Base-by-base conservation (phyloP, 2,797 vertebrate species). In the Limnodromus scolopaceus region DNA sequence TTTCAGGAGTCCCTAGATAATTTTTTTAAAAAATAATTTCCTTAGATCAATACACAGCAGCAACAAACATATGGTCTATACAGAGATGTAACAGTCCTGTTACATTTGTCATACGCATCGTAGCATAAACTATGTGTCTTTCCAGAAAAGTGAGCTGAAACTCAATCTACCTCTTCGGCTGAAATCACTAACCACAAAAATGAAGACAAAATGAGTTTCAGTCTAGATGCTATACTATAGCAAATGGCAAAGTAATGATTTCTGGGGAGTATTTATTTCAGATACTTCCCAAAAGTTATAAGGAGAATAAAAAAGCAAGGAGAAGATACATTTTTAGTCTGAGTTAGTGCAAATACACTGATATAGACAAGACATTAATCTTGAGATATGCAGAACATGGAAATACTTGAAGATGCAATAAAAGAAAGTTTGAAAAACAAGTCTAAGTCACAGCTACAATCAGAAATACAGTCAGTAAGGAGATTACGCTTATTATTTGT, bases 121-220 rank as follows among this genome's bases (percentile, higher is more conserved):
- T 71, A 75, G 74, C 4, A 43, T 63, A 86, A 58, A 22, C 30
- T 72, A 16, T 15, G 39, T 64, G 16, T 68, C 41, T 46, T 41
- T 53, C 63, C 78, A 86, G 51, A 83, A 92, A 39, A 41, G 13
- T 84, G 58, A 48, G 16, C 6, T 86, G 19, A 94, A 93, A 78
- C 25, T 92, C 92, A 79, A 49, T 84, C 66, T 83, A 45, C 3
- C 1, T 72, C 46, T 92, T 83, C 75, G 89, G 27, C 51, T 87
- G 87, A 94, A 97, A 86, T 92, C 38, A 77, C 16, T 83, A 86
- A 76, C 49, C 78, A 63, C 36, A 87, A 87, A 88, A 92, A 72
- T 30, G 11, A 82, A 85, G 74, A 58, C 46, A 87, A 49, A 54
- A 53, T 66, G 60, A 58, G 39, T 60, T 92, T 81, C 51, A 64